Conservation (phyloP, 2,888 invertebrate genomes). For the Gerris lacustris region DNA sequence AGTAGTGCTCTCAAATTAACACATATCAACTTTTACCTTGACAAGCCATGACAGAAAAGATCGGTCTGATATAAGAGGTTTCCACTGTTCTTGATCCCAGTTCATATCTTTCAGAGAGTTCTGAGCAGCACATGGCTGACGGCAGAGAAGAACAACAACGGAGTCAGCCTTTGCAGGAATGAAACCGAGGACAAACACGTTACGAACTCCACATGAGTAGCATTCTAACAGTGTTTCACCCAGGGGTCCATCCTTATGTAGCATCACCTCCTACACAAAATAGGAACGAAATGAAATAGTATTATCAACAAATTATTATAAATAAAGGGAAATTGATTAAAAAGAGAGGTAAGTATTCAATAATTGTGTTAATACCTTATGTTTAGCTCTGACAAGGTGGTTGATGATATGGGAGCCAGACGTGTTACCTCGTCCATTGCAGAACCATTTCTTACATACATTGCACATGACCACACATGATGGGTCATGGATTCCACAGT, state of each 20-base stretch:
- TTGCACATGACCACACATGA: conserved; percentile 97
- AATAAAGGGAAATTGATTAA: background rate
- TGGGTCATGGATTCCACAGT: conserved; percentile 97
- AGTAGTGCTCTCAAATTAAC: too few relatives aligned
- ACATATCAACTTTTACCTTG: conserved; percentile 39
- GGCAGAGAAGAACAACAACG: conserved; percentile 89
- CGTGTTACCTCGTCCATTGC: conserved; percentile 95
- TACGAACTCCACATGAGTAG: conserved; percentile 95
- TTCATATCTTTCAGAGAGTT: conserved; percentile 97
- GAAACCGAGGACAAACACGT: conserved; percentile 96
- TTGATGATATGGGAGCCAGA: conserved; percentile 98
- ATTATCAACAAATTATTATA: background rate
- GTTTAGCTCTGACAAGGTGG: conserved; percentile 96
- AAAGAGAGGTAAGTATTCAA: background rate
- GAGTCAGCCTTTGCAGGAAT: conserved; percentile 99
- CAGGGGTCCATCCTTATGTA: conserved; percentile 92
- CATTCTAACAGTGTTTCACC: conserved; percentile 97
- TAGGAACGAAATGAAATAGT: background rate
- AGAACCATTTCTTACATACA: conserved; percentile 98
- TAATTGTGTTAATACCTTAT: conserved; percentile 47
- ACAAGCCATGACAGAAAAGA: conserved; percentile 95
- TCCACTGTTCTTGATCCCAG: conserved; percentile 98
- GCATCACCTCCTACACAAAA: conserved; percentile 63
- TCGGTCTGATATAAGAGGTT: conserved; percentile 91
- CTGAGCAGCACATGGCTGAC: conserved; percentile 96